Evolutionary conservation across 2,888 invertebrate genomes (phyloP), one percentile per base, ranked within the genome.

Genomic region (Sphaerophoria taeniata): DNA sequence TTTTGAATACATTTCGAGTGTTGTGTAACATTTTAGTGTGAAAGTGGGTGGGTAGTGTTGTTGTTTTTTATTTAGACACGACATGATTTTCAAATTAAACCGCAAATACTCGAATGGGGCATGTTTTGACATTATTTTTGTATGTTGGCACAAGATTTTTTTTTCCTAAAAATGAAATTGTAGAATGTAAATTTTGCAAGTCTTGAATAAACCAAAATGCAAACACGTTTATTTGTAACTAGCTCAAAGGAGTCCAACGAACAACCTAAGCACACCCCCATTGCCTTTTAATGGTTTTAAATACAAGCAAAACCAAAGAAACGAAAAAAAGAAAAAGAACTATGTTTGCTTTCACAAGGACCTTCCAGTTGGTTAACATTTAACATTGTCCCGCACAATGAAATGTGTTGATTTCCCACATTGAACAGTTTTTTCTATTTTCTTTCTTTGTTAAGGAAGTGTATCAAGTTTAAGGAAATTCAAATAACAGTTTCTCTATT

Each of bases 1-100:
- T 81, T 43, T 71, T 49, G 63, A 75, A 75, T 75, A 75, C 75
- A 65, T 71, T 75, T 81, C n/a, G 14, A 47, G n/a, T 24, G 45
- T 45, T 43, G 36, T 39, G 6, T 73, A 79, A 73, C 78, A 55
- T 60, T 63, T 31, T 12, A 16, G 31, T 47, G n/a, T 47, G 33
- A 24, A 24, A 24, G 9, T n/a, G 43, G 11, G 31, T 31, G n/a
- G 5, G 16, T 3, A 34, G 5, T 51, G n/a, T 14, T 36, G 7
- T 51, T 47, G 9, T 43, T 43, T 9, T 9, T 9, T 36, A 36
- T 4, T 43, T 7, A 43, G 55, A 36, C 6, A 12, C 0, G 9
- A 6, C 11, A 11, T 0, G 16, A 45, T 45, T 63, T 63, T 61
- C 4, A 61, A 61, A 65, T 11, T 65, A 49, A 34, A 65, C 34